Evolutionary conservation across 2,888 invertebrate genomes (phyloP), one percentile per base, ranked within the genome.

Genomic region (Achlya flavicornis): DNA sequence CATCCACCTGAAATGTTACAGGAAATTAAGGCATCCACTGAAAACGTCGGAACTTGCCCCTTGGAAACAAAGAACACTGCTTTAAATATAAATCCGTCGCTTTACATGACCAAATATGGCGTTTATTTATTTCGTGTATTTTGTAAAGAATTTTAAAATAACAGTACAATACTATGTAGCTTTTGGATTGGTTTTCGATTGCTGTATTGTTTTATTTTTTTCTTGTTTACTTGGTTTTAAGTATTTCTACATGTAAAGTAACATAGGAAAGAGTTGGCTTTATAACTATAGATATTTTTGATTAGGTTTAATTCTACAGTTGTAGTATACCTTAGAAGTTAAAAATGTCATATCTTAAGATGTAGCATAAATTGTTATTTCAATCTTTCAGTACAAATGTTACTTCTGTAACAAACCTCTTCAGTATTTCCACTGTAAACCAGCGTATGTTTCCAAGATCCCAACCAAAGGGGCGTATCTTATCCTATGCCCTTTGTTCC

Each of bases 1-100:
- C 79, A 75, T 73, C 66, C 57, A 66, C 73, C 76, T 76, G 74
- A 76, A 77, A 77, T 78, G 81, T 76, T 71, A 68, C 83, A 87
- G 88, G 87, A 88, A 86, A 88, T 89, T 87, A 88, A 86, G 84
- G 83, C 79, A 79, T 85, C 83, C 79, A 79, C 76, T 75, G 78
- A 78, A 80, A 83, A 73, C 79, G 75, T 7, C 79, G 76, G 71
- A 72, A 53, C n/a, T 61, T 32, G 63, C 69, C 19, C n/a, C 48
- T 53, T 8, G 48, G 46, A 53, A 53, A 53, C 53, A 53, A 53
- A 53, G 53, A 53, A 19, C 53, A 53, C 14, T 53, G n/a, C 46
- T n/a, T 53, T 10, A 5, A 8, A 10, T 53, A 53, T 10, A 53
- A 19, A 53, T n/a, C 53, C 7, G 19, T 19, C 48, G n/a, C 19